A percentile compares a stretch with the other conserved stretches of the same genome.
These are phyloP conservation scores for Ecliptopera silaceata DNA, from an alignment of 2,888 invertebrate genomes.

Conservation along the genomic window DNA sequence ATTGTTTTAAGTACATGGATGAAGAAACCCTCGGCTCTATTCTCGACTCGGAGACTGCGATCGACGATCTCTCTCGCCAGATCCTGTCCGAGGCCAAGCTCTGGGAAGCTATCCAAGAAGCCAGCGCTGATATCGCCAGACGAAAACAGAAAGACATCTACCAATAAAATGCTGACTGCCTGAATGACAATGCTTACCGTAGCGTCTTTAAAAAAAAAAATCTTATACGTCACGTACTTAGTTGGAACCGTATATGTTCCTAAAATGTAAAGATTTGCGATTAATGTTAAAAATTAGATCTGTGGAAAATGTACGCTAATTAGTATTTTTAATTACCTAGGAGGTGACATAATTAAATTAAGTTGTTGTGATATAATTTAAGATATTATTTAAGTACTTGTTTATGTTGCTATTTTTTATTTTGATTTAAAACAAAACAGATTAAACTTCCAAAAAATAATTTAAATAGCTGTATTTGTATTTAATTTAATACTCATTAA, in stretches of 20 bases:
- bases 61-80: conserved; percentile 89
- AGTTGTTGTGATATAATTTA: conserved; percentile 46
- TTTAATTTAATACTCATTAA: neutral
- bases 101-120: conserved; percentile 92
- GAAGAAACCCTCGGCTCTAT: conserved; percentile 86
- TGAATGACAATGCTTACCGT: conserved; percentile 38
- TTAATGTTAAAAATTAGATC: conserved; percentile 16
- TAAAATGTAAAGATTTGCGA: neutral
- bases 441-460: too few species aligned
- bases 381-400: conserved; percentile 12
- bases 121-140: conserved; percentile 86
- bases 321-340: conserved; percentile 46
- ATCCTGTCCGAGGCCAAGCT: conserved; percentile 90
- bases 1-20: conserved; percentile 59
- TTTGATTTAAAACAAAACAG: too few species aligned
- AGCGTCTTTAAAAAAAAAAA: conserved; percentile 39
- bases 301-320: conserved; percentile 31
- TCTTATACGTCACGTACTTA: neutral
- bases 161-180: conserved; percentile 43
- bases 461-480: conserved; percentile 32
- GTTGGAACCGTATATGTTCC: conserved; percentile 9
- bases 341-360: conserved; percentile 61
- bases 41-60: conserved; percentile 87
- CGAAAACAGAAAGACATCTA: conserved; percentile 80
- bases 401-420: neutral